Evolutionary conservation across 2,888 invertebrate species (phyloP), one percentile per base, ranked within the genome.

Genomic region (Troilus luridus): DNA sequence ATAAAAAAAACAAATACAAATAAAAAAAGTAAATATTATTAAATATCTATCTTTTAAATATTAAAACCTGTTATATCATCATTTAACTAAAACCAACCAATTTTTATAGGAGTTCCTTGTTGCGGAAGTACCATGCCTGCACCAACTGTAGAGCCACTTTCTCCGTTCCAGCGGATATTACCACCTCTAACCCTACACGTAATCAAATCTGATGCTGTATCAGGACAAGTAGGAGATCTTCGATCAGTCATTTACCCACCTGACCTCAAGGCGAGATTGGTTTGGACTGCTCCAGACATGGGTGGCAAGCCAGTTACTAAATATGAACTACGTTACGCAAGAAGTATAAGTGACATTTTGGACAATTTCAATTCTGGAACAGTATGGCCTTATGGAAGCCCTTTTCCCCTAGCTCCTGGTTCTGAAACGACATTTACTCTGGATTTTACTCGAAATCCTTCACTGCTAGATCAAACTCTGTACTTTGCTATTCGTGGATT

Each of bases 231-330:
- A 67, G 95, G 95, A 0, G 96, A 96, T 93, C 93, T 96, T 21
- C 94, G 94, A 88, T 95, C 94, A 0, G 94, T 95, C 54, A 93
- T 95, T 1, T 93, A 95, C 24, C 93, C 94, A 0, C 94, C 94
- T 59, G 95, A 95, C 93, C 94, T 95, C 67, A 95, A 95, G 91
- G 94, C 95, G 2, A 94, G 95, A 21, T 94, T 96, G 14, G 94
- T 94, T 0, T 96, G 96, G 95, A 96, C 96, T 1, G 95, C 96
- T 7, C 96, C 96, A 0, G 96, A 95, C 92, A 95, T 95, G 94
- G 95, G 95, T 5, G 95, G 95, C 0, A 93, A 94, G 24, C 94
- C 94, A 59, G 95, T 95, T 0, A 94, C 94, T 2, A 94, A 94
- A n/a, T 95, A 95, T 93, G 95, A 95, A 93, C 94, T 96, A 9